These are phyloP conservation scores for Bucorvus abyssinicus DNA, from an alignment of 2,797 vertebrate genomes.

Conservation along the genomic window DNA sequence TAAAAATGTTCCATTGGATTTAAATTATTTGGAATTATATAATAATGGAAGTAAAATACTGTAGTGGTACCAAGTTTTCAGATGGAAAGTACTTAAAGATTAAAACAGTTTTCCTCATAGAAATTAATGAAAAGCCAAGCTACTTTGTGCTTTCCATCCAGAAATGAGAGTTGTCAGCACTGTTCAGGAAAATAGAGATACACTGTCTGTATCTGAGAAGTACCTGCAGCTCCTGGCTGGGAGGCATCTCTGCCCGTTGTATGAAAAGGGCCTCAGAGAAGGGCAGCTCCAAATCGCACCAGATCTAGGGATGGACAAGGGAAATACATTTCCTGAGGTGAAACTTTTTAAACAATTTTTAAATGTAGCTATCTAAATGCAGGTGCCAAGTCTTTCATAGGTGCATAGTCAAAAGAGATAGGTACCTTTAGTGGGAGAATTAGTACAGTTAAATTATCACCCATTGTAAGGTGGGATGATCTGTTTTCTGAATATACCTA, in stretches of 20 bases:
- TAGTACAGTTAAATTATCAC: not conserved
- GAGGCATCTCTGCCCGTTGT: not conserved
- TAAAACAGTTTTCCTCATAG: not conserved
- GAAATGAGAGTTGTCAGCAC: not conserved
- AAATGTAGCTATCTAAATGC: not conserved
- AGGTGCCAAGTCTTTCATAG: not conserved
- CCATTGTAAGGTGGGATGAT: not conserved
- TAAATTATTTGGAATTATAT: conserved; percentile 6
- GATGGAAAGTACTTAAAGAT: not conserved
- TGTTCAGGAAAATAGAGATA: not conserved
- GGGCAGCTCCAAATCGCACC: not conserved
- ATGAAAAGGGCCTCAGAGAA: not conserved
- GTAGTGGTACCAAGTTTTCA: not conserved
- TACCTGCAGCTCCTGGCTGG: not conserved
- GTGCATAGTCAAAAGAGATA: not conserved
- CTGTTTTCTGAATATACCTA: not conserved
- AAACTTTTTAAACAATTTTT: not conserved
- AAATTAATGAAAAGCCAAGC: not conserved
- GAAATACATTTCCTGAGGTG: not conserved
- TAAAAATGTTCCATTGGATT: not conserved
- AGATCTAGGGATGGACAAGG: not conserved
- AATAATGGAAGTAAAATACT: conserved; percentile 38
- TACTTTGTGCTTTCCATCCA: not conserved
- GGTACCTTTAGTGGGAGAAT: not conserved
- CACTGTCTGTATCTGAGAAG: not conserved